These are phyloP conservation scores for Anthonomus grandis DNA, from an alignment of 1,140 invertebrate species.

Conservation along the genomic window DNA sequence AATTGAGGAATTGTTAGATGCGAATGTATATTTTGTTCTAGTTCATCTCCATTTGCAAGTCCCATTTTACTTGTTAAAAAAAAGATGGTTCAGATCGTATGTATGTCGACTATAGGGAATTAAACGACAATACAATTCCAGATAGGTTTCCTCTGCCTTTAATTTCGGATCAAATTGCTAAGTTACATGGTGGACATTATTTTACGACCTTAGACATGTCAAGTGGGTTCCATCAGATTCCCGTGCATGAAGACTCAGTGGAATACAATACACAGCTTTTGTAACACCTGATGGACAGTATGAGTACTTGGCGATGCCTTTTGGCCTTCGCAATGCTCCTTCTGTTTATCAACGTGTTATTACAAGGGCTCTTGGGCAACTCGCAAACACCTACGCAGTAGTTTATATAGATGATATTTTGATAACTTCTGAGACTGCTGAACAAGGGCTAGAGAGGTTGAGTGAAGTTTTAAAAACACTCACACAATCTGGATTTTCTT, in stretches of 20 bases:
- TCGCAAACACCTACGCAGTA: neutral
- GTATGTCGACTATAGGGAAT: conserved; percentile 35
- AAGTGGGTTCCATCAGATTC: neutral
- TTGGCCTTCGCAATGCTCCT: neutral
- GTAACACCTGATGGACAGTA: conserved; percentile 24
- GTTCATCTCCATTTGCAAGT: conserved; percentile 3
- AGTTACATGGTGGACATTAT: too few relatives aligned
- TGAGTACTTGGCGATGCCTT: neutral
- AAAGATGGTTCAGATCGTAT: conserved; percentile 5
- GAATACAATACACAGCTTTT: neutral
- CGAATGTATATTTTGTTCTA: neutral
- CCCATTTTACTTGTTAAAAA: neutral
- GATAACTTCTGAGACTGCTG: neutral
- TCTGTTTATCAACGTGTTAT: neutral
- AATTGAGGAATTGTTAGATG: neutral
- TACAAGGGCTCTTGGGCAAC: neutral
- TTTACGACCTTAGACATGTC: too few relatives aligned
- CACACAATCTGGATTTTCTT: too few relatives aligned
- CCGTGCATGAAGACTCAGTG: neutral
- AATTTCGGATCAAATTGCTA: conserved; percentile 43
- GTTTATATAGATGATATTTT: neutral
- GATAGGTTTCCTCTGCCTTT: conserved; percentile 30
- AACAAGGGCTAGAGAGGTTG: too few relatives aligned
- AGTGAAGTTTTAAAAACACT: too few relatives aligned
- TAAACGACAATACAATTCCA: conserved; percentile 32